Base-by-base conservation (phyloP, 2,113 vertebrate species). In the Pomatostomus ruficeps region DNA sequence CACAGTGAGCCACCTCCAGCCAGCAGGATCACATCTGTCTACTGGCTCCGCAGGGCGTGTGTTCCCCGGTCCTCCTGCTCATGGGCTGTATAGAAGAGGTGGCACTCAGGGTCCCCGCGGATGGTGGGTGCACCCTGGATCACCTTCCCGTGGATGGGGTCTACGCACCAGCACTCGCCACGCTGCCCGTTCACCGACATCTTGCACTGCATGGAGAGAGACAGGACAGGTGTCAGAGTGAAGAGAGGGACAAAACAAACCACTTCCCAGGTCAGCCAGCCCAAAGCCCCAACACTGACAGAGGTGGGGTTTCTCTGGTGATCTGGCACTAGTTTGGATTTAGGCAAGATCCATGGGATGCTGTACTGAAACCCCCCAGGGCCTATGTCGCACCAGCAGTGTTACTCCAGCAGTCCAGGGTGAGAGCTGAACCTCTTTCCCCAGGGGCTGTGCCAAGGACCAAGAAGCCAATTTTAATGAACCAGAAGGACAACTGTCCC, bases 131-230 rank as follows among this genome's bases (percentile, higher is more conserved):
- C 98, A 0, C 97, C 98, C 59, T 98, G 97, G 94, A 99, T 98
- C 96, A 98, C 97, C 93, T 98, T 97, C 76, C 99, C 99, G 0
- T 99, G 99, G 89, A 98, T 97, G 54, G 99, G 99, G 96, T 99
- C 98, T 88, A 99, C 99, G 1, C 99, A 99, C 99, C 99, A 99
- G 96, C 99, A 99, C 97, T 99, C 99, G 4, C 99, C 99, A 36
- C 99, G 98, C 97, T 99, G 99, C 91, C 99, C 99, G 0, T 99
- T 99, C 97, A 98, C 98, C 16, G 99, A 99, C 98, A 99, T 99
- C 98, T 99, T 99, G 97, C 99, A 99, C 99, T 99, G 97, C n/a
- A 52, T 4, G 24, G 54, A 93, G 36, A 96, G 38, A 48, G 12
- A 83, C 21, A 36, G 51, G 45, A 42, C 35, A 51, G 9, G 9